Base-by-base conservation (phyloP, 2,797 vertebrate species). In the Periophthalmus magnuspinnatus region DNA sequence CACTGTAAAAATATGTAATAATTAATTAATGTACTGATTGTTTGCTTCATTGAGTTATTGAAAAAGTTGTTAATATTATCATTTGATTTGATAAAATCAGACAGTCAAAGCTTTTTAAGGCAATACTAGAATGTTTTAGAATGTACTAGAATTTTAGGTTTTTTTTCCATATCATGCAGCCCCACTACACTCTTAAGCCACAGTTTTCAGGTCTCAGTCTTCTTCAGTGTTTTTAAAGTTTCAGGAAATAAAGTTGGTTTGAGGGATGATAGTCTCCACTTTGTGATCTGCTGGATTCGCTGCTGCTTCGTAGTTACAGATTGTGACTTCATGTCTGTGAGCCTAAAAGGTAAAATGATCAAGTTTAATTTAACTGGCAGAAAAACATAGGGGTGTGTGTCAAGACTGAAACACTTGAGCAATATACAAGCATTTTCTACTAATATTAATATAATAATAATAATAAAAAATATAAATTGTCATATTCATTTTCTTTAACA, bases 281-380 rank as follows among this genome's bases (percentile, higher is more conserved):
- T 91, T 95, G 91, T 99, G 97, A 89, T 99, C 97, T 0, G 96
- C 94, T 0, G 97, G 97, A 88, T 98, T 99, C 1, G 97, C 97
- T 0, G 96, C 74, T 0, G 96, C 94, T 87, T 99, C 97, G 0
- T 99, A 99, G 90, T 93, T 99, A 85, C 97, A 99, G 93, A 99
- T 96, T 6, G 96, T 98, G 85, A 99, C 96, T 77, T 98, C 95
- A 8, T 99, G 97, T 72, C 97, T 95, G 82, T 95, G 90, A 80
- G 96, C 93, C 97, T 99, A 71, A 16, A 82, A 67, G 48, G 28
- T 24, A 11, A 41, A 62, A 62, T 41, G 36, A 60, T 5, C 7
- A 11, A 38, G 34, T 21, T 41, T 22, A 13, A 62, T 8, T 6
- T 19, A 4, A 19, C 19, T 59, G 57, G 16, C 32, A 10, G 32